Percentiles rank a stretch among this genome's conserved stretches.
Conservation (phyloP, 2,797 vertebrate species). For the Mus spretus region DNA sequence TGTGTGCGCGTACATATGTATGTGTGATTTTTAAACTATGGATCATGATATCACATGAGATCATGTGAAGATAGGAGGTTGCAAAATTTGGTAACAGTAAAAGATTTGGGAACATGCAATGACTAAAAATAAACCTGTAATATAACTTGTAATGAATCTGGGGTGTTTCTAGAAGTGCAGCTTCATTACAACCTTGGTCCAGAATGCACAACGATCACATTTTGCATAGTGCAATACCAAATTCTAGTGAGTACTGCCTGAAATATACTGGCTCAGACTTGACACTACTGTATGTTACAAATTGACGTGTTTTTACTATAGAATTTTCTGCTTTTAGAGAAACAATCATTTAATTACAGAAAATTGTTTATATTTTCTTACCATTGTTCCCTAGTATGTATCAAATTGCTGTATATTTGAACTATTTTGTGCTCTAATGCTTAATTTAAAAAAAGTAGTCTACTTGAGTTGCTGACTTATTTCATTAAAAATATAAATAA, state of each 20-base stretch:
- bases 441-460: neutral
- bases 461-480: neutral
- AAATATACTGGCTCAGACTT: neutral
- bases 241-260: too few species aligned
- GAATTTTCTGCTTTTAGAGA: neutral
- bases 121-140: neutral
- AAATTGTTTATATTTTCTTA: neutral
- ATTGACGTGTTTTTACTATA: neutral
- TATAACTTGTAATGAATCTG: neutral
- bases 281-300: neutral
- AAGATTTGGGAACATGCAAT: neutral
- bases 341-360: neutral
- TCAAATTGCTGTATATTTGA: neutral
- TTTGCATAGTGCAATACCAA: neutral
- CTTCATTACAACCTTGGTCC: neutral
- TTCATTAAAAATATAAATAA: neutral
- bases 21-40: neutral
- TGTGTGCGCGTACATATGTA: neutral
- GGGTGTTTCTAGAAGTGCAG: neutral
- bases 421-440: neutral
- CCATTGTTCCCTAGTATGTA: neutral
- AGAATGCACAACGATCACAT: neutral
- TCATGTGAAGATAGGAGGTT: neutral
- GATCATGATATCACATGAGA: neutral
- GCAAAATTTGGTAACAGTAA: neutral